Percentiles rank a stretch among this genome's conserved stretches.
Evolutionary conservation across 2,888 invertebrate genomes (phyloP).

Genomic region (Anorthoa munda): DNA sequence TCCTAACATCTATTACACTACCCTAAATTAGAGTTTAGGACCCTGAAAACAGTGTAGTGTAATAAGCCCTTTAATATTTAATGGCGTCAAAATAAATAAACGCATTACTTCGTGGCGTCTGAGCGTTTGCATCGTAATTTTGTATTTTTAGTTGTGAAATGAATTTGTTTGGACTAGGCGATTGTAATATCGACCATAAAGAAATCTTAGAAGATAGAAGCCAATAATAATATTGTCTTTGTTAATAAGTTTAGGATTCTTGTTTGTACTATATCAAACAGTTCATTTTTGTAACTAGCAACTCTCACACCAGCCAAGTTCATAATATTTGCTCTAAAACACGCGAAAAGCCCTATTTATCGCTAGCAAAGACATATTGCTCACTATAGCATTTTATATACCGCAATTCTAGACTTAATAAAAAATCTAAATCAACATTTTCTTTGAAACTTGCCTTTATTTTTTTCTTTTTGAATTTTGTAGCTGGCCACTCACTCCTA

Average conservation of each 20-base stretch:
- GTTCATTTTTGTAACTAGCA: constrained; percentile 25
- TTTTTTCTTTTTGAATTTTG: constrained; percentile 71
- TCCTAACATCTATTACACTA: no score
- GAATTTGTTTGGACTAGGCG: no score
- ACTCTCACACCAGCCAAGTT: not conserved
- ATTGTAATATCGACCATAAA: not conserved
- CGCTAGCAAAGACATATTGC: not conserved
- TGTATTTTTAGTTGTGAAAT: no score
- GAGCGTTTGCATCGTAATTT: no score
- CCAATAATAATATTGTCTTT: constrained; percentile 1
- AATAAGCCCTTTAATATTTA: no score
- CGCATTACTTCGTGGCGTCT: not conserved
- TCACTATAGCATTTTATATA: fast-evolving
- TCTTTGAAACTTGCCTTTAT: constrained; percentile 13
- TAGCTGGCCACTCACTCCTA: constrained; percentile 82
- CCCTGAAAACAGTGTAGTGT: no score
- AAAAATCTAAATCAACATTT: not conserved
- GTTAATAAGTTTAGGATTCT: not conserved
- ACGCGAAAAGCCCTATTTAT: not conserved
- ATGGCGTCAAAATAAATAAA: no score
- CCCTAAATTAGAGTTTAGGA: no score
- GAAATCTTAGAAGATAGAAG: constrained; percentile 11
- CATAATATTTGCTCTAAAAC: not conserved
- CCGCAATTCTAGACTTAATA: not conserved
- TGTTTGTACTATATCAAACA: constrained; percentile 5